Evolutionary conservation across 1,140 invertebrate genomes (phyloP), one percentile per base, ranked within the genome.

Genomic region (Cydia strobilella): DNA sequence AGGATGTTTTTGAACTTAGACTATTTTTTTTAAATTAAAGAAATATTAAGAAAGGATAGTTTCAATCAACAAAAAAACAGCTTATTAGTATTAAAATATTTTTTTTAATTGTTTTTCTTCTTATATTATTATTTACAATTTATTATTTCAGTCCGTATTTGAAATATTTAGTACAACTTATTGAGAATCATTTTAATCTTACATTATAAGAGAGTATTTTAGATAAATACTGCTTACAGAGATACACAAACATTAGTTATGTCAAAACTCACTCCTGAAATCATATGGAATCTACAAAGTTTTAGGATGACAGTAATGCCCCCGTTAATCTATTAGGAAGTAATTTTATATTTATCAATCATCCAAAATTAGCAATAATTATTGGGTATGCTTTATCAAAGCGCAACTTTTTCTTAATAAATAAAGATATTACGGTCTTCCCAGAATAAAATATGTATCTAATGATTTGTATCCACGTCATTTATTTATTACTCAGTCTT

Each of bases 121-220:
- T 54, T 6, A 54, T 54, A 54, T 54, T 54, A 72, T 23, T 72
- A 18, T 72, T 15, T 72, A 72, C 71, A 72, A 48, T 72, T 71
- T 5, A 72, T 72, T 20, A 72, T 13, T 66, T 66, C 63, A 66
- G 63, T 66, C 63, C 31, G 63, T 35, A 66, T 66, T 66, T 72
- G 39, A 72, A 39, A 48, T 72, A n/a, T n/a, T n/a, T n/a, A 39
- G 35, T 39, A 39, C 35, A 39, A 39, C 35, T 31, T 71, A 54
- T 54, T 18, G 51, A 54, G n/a, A 54, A 54, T 18, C 13, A 54
- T 54, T 18, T 54, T 54, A 54, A 7, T 54, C 51, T 54, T 18
- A 54, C n/a, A 54, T n/a, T 18, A 54, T 54, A 54, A n/a, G n/a
- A 39, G 51, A 54, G 3, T 54, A 54, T 54, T 54, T 54, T 18